Conservation (phyloP, 1,140 invertebrate genomes). For the Adoxophyes honmai region DNA sequence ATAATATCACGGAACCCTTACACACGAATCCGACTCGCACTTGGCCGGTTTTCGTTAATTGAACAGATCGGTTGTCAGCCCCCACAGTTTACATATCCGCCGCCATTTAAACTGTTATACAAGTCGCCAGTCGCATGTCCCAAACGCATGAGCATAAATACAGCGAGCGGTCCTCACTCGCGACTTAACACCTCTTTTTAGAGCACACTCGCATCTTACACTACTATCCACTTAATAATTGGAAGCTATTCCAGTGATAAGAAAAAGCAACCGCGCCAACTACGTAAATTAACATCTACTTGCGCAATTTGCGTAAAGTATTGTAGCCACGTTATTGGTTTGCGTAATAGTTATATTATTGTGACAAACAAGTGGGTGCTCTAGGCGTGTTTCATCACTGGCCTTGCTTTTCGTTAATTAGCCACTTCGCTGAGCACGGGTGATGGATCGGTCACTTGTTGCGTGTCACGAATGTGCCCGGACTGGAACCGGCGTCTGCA, state of each 20-base stretch:
- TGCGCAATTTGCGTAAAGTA: constrained; percentile 10
- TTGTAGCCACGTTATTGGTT: constrained; percentile 1
- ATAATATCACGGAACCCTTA: too few relatives aligned
- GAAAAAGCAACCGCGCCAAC: too few relatives aligned
- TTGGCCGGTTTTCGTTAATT: constrained; percentile 23
- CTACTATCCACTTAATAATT: too few relatives aligned
- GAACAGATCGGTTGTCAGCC: neutral
- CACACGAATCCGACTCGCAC: too few relatives aligned
- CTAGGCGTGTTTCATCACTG: constrained; percentile 55
- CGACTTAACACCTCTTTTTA: neutral
- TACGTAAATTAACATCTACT: neutral
- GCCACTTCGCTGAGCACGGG: constrained; percentile 49
- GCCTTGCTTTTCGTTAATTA: constrained; percentile 72
- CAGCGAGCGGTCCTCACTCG: constrained; percentile 12
- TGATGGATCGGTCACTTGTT: constrained; percentile 73
- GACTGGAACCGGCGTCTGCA: constrained; percentile 18
- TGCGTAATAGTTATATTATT: constrained; percentile 42
- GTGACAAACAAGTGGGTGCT: constrained; percentile 48
- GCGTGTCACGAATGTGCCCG: constrained; percentile 19
- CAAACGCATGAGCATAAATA: constrained; percentile 16
- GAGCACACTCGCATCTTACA: too few relatives aligned
- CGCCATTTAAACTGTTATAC: neutral
- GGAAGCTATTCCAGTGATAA: too few relatives aligned
- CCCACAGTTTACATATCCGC: neutral
- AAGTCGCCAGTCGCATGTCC: neutral